These are phyloP conservation scores for Sparus aurata DNA, from an alignment of 2,797 vertebrate species.

Conservation along the genomic window DNA sequence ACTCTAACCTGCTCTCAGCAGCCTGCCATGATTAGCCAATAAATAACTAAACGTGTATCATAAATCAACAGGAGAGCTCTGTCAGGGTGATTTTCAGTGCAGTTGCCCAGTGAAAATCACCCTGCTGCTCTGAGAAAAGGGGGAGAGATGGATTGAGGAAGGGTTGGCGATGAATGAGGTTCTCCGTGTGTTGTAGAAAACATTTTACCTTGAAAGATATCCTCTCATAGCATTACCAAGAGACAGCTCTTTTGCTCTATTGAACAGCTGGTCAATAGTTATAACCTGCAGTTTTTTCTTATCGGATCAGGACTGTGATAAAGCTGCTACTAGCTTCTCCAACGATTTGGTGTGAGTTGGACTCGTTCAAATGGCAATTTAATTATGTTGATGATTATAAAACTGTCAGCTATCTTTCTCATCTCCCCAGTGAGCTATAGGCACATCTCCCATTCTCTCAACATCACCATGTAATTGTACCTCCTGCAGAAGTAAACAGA, in stretches of 20 bases:
- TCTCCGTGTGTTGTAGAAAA: slow-evolving; percentile 37
- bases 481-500: slow-evolving; percentile 38
- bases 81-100: slow-evolving; percentile 59
- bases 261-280: slow-evolving; percentile 39
- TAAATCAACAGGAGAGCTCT: slow-evolving; percentile 73
- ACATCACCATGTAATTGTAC: slow-evolving; percentile 40
- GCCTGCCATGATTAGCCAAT: slow-evolving; percentile 71
- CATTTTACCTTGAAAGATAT: slow-evolving; percentile 52
- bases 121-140: slow-evolving; percentile 38
- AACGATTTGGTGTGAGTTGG: slow-evolving; percentile 17
- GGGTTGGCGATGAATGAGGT: slow-evolving; percentile 34
- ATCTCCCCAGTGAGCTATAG: slow-evolving; percentile 31
- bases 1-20: slow-evolving; percentile 57
- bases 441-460: slow-evolving; percentile 30
- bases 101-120: slow-evolving; percentile 63
- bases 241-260: slow-evolving; percentile 31
- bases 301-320: slow-evolving; percentile 13
- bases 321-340: slow-evolving; percentile 33
- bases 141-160: slow-evolving; percentile 55
- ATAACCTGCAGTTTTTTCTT: slow-evolving; percentile 14
- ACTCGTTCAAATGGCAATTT: slow-evolving; percentile 52
- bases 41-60: slow-evolving; percentile 72
- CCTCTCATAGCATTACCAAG: slow-evolving; percentile 11
- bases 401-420: slow-evolving; percentile 39
- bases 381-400: slow-evolving; percentile 51